These are phyloP conservation scores for Eulacestoma nigropectus DNA, from an alignment of 2,113 vertebrate genomes.

Conservation along the genomic window DNA sequence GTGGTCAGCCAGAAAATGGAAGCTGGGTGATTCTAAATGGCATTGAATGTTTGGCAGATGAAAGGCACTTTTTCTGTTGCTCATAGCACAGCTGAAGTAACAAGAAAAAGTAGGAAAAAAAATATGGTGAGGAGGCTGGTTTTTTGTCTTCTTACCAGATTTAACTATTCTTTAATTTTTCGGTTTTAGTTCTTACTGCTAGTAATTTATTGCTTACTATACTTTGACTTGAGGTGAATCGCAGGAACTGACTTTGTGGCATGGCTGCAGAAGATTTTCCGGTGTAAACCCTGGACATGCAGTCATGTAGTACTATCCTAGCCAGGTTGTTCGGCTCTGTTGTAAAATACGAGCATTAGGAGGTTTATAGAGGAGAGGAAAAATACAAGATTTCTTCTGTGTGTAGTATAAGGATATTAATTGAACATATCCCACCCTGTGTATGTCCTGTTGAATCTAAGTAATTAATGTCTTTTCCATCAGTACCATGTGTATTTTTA, in stretches of 20 bases:
- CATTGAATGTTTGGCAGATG: background rate
- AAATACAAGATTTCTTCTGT: background rate
- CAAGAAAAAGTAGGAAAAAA: background rate
- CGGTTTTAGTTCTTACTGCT: background rate
- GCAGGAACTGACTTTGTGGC: background rate
- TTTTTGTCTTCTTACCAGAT: background rate
- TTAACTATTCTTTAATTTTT: background rate
- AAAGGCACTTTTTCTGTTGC: background rate
- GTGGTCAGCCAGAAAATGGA: background rate
- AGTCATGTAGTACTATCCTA: background rate
- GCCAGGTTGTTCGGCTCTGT: background rate
- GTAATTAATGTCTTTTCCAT: background rate
- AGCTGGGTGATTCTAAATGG: background rate
- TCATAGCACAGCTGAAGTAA: background rate
- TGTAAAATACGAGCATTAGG: background rate
- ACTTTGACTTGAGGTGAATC: background rate
- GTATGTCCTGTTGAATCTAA: background rate
- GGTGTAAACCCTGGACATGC: background rate
- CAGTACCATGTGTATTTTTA: background rate
- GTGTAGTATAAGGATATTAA: background rate
- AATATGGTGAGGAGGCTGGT: background rate
- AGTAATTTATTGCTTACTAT: background rate
- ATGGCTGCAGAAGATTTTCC: background rate
- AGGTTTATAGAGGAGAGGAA: background rate
- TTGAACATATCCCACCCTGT: background rate